phyloP scores from a whole-genome alignment of 2,113 vertebrate genomes.

The Orcinus orca region DNA sequence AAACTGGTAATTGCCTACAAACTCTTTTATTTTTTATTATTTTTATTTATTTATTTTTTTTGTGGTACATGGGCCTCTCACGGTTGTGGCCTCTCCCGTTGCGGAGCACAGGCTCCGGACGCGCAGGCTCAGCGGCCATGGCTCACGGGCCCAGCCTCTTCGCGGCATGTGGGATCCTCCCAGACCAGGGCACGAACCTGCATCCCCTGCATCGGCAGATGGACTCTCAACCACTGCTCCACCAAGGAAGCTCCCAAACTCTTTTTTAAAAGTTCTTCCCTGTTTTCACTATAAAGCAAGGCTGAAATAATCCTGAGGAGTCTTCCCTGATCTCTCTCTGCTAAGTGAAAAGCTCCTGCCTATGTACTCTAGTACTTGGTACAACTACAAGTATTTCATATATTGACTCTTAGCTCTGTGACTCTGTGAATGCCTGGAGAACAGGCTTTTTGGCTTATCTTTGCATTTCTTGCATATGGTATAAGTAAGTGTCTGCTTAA shows the following conservation, averaged over 20 bases:
- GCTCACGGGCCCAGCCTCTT: too few relatives aligned
- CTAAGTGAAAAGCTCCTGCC: background rate
- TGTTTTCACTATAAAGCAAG: background rate
- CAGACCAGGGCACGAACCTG: too few relatives aligned
- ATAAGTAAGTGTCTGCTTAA: background rate
- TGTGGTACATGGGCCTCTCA: too few relatives aligned
- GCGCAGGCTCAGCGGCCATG: too few relatives aligned
- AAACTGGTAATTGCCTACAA: background rate
- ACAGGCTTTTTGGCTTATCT: background rate
- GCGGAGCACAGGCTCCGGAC: too few relatives aligned
- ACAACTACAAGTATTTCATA: background rate
- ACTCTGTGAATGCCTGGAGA: background rate
- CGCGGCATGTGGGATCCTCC: too few relatives aligned
- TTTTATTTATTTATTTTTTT: too few relatives aligned
- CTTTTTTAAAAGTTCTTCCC: background rate
- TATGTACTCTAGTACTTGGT: background rate
- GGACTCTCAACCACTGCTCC: too few relatives aligned
- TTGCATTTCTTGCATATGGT: background rate
- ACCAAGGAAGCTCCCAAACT: background rate
- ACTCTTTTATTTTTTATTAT: background rate
- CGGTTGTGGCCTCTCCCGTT: too few relatives aligned
- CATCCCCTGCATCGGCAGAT: too few relatives aligned
- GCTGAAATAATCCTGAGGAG: background rate
- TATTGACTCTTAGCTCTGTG: background rate
- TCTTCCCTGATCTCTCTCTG: background rate